Evolutionary conservation across 2,888 invertebrate genomes (phyloP).

Genomic region (Drosophila stalkeri): DNA sequence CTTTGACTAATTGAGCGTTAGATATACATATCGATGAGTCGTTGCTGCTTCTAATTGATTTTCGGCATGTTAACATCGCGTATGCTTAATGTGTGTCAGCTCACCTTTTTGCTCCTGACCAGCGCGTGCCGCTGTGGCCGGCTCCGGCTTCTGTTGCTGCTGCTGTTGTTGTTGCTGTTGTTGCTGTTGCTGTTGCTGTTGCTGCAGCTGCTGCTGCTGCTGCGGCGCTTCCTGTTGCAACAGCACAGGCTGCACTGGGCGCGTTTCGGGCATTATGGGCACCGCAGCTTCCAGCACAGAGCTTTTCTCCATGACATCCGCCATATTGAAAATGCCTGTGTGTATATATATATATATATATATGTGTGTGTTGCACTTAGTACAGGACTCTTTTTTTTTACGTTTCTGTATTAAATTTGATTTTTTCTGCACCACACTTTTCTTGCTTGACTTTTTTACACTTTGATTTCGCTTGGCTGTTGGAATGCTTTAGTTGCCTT

Average conservation of each 20-base stretch:
- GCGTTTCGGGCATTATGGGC: conserved; percentile 64
- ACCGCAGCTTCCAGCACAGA: conserved; percentile 80
- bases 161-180: conserved; percentile 11
- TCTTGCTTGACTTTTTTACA: conserved; percentile 38
- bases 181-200: not conserved
- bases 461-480: conserved; percentile 33
- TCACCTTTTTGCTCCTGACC: conserved; percentile 79
- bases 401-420: conserved; percentile 24
- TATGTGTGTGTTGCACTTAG: conserved; percentile 57
- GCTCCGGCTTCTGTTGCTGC: conserved; percentile 45
- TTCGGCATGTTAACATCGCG: conserved; percentile 48
- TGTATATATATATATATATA: conserved; percentile 34
- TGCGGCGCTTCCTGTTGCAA: conserved; percentile 61
- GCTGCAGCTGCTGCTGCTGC: conserved; percentile 50
- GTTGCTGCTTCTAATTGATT: conserved; percentile 64
- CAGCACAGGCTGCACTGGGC: conserved; percentile 49
- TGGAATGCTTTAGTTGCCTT: conserved; percentile 55
- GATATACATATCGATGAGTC: conserved; percentile 3
- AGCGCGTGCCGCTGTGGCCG: conserved; percentile 61
- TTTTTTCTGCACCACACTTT: conserved; percentile 28
- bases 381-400: conserved; percentile 65
- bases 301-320: conserved; percentile 84
- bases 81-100: conserved; percentile 61
- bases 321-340: conserved; percentile 77
- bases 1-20: conserved; percentile 67